Percentiles rank a stretch among this genome's conserved stretches.
These are phyloP conservation scores for Aramus guarauna DNA, from an alignment of 2,113 vertebrate species.

Conservation along the genomic window DNA sequence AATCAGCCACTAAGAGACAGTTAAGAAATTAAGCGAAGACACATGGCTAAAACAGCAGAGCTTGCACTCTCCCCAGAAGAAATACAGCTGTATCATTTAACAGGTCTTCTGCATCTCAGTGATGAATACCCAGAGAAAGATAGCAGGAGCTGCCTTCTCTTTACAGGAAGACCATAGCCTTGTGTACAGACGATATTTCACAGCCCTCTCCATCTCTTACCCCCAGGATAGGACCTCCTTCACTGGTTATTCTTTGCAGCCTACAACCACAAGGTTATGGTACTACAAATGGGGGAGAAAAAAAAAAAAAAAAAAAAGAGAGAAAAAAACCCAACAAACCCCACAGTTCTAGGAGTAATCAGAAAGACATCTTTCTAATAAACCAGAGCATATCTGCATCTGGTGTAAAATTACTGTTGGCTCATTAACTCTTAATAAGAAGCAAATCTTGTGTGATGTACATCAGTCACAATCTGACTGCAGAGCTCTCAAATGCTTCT, in stretches of 20 bases:
- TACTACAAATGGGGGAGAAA: accelerated
- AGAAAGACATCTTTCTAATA: not conserved
- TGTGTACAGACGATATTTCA: not conserved
- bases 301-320: too few relatives aligned
- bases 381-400: accelerated
- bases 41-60: not conserved
- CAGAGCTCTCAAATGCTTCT: not conserved
- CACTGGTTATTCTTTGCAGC: not conserved
- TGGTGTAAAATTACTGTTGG: not conserved
- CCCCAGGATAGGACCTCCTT: not conserved
- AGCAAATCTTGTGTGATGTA: not conserved
- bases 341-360: not conserved
- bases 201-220: not conserved
- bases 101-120: not conserved
- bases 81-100: not conserved
- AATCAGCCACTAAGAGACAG: not conserved
- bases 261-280: too few relatives aligned
- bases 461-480: not conserved
- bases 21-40: not conserved
- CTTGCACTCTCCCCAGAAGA: not conserved
- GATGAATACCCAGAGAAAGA: not conserved
- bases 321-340: too few relatives aligned
- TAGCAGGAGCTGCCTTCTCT: not conserved
- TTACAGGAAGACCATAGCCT: not conserved
- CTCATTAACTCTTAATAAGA: not conserved